phyloP scores from a whole-genome alignment of 2,888 invertebrate genomes.

The Drosophila borborema region DNA sequence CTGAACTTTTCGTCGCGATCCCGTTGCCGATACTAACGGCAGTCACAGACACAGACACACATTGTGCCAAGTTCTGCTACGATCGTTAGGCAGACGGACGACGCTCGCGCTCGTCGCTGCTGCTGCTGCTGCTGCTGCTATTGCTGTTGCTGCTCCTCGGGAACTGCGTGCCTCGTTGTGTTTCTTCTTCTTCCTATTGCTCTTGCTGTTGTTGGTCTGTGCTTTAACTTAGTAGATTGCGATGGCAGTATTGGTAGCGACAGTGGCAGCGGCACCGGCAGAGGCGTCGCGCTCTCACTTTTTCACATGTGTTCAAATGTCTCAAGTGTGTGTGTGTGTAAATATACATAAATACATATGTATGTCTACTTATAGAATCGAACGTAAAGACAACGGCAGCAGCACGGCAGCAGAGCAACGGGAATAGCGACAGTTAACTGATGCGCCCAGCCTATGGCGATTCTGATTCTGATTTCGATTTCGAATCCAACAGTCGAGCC shows the following conservation, averaged over 20 bases:
- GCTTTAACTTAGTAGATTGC: slow-evolving; percentile 80
- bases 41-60: slow-evolving; percentile 52
- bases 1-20: slow-evolving; percentile 79
- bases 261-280: slow-evolving; percentile 13
- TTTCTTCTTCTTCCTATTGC: background rate
- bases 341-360: slow-evolving; percentile 59
- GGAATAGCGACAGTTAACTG: slow-evolving; percentile 58
- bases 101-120: slow-evolving; percentile 41
- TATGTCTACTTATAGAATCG: slow-evolving; percentile 75
- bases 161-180: slow-evolving; percentile 23
- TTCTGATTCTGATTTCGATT: slow-evolving; percentile 47
- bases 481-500: slow-evolving; percentile 51
- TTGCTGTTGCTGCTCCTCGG: slow-evolving; percentile 44
- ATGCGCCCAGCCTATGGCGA: slow-evolving; percentile 53
- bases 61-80: slow-evolving; percentile 66
- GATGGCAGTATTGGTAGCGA: slow-evolving; percentile 38
- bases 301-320: slow-evolving; percentile 70
- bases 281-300: slow-evolving; percentile 36
- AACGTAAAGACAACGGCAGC: slow-evolving; percentile 50
- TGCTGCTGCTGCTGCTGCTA: slow-evolving; percentile 33
- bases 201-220: slow-evolving; percentile 35
- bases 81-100: slow-evolving; percentile 70
- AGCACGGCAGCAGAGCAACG: slow-evolving; percentile 34
- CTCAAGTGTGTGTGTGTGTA: slow-evolving; percentile 30
- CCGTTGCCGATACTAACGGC: slow-evolving; percentile 81